Conservation (phyloP, 2,888 invertebrate genomes). For the Drosophila prolongata region DNA sequence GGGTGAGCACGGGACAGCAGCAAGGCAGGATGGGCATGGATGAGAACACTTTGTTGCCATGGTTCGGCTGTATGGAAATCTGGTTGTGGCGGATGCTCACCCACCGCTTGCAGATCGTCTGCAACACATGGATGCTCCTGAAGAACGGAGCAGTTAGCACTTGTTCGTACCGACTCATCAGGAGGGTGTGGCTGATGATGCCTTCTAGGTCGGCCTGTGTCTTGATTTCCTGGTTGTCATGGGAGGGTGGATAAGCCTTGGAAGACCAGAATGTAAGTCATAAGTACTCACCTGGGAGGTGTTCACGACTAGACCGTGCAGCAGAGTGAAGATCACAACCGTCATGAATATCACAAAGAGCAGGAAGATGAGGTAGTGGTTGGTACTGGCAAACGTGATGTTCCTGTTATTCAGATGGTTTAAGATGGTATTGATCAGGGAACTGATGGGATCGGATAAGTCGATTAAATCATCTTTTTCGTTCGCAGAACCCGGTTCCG, state of each 20-base stretch:
- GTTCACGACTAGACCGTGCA: slow-evolving; percentile 94
- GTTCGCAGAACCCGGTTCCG: slow-evolving; percentile 63
- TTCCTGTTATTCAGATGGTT: slow-evolving; percentile 89
- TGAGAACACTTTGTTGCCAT: slow-evolving; percentile 86
- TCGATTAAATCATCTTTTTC: slow-evolving; percentile 84
- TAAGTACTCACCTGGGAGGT: slow-evolving; percentile 87
- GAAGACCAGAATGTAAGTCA: not conserved
- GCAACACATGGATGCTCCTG: slow-evolving; percentile 77
- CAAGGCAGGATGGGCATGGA: slow-evolving; percentile 82
- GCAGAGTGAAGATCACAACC: slow-evolving; percentile 92
- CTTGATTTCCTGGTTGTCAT: slow-evolving; percentile 86
- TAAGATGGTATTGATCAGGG: slow-evolving; percentile 90
- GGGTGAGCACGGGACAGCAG: slow-evolving; percentile 81
- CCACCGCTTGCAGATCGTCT: slow-evolving; percentile 84
- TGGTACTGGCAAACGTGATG: slow-evolving; percentile 89
- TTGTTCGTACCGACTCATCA: slow-evolving; percentile 90
- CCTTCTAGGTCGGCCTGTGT: slow-evolving; percentile 92
- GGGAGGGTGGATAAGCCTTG: not conserved
- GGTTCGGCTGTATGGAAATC: slow-evolving; percentile 89
- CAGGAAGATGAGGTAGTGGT: slow-evolving; percentile 91
- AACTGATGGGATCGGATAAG: slow-evolving; percentile 87
- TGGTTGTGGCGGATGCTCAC: slow-evolving; percentile 89
- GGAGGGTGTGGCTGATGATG: slow-evolving; percentile 89
- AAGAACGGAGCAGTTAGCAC: slow-evolving; percentile 87
- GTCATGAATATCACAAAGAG: slow-evolving; percentile 93